Evolutionary conservation across 2,888 invertebrate genomes (phyloP).

Genomic region (Tuberolachnus salignus): DNA sequence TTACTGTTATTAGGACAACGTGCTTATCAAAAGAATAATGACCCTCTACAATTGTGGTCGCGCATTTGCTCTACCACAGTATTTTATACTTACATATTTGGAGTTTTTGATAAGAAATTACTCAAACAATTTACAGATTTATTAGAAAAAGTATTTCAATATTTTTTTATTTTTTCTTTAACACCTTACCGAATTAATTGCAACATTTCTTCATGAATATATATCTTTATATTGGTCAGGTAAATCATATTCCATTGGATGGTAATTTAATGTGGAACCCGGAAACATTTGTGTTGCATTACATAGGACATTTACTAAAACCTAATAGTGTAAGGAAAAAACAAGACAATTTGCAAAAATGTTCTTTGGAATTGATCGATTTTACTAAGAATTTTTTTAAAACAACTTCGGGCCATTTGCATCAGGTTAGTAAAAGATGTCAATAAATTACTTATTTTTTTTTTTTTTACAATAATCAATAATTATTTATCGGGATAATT

Average conservation of each 20-base stretch:
- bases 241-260: conserved; percentile 46
- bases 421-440: conserved; percentile 26
- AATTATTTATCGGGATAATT: no score
- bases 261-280: conserved; percentile 51
- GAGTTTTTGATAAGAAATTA: conserved; percentile 77
- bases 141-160: conserved; percentile 68
- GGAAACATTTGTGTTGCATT: conserved; percentile 48
- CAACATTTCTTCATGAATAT: neutral
- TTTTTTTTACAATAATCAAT: no score
- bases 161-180: neutral
- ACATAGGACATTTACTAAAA: conserved; percentile 42
- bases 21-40: conserved; percentile 19
- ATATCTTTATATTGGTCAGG: conserved; percentile 2
- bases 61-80: conserved; percentile 74
- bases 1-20: conserved; percentile 41
- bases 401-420: conserved; percentile 18
- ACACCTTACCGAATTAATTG: neutral
- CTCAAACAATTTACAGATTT: conserved; percentile 76
- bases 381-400: conserved; percentile 37
- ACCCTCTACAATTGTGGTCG: conserved; percentile 66
- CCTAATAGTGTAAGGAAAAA: conserved; percentile 25
- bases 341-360: conserved; percentile 37
- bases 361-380: conserved; percentile 27
- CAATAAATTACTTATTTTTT: no score
- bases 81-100: conserved; percentile 74